A percentile compares a stretch with the other conserved stretches of the same genome.
phyloP scores from a whole-genome alignment of 2,797 vertebrate species.

The Dromococcyx pavoninus region DNA sequence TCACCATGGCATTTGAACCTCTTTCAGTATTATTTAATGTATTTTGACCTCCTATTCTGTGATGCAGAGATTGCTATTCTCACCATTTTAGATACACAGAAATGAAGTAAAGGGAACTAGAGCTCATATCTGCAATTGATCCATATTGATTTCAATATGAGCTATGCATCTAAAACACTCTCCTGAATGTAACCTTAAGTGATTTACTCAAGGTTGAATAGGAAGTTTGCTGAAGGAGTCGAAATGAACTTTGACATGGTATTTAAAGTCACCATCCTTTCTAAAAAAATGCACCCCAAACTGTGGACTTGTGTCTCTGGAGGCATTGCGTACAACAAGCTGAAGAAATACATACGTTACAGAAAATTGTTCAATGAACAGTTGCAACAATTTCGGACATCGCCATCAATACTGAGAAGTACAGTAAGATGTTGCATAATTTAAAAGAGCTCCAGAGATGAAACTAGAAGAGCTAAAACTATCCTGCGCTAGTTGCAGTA shows the following conservation, averaged over 20 bases:
- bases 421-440: not conserved
- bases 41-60: not conserved
- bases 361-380: not conserved
- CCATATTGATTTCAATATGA: not conserved
- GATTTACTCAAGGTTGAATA: not conserved
- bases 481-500: not conserved
- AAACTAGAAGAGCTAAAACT: not conserved
- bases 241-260: not conserved
- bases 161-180: not conserved
- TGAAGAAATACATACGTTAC: not conserved
- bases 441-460: not conserved
- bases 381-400: not conserved
- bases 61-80: not conserved
- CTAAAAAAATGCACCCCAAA: not conserved
- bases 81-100: not conserved
- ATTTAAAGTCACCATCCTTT: not conserved
- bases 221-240: not conserved
- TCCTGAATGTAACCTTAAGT: not conserved
- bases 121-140: not conserved
- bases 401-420: not conserved
- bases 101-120: not conserved
- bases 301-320: not conserved
- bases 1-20: not conserved
- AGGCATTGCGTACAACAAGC: not conserved
- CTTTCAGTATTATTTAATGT: not conserved